phyloP scores from a whole-genome alignment of 2,888 invertebrate genomes.

The Caenorhabditis sp. region DNA sequence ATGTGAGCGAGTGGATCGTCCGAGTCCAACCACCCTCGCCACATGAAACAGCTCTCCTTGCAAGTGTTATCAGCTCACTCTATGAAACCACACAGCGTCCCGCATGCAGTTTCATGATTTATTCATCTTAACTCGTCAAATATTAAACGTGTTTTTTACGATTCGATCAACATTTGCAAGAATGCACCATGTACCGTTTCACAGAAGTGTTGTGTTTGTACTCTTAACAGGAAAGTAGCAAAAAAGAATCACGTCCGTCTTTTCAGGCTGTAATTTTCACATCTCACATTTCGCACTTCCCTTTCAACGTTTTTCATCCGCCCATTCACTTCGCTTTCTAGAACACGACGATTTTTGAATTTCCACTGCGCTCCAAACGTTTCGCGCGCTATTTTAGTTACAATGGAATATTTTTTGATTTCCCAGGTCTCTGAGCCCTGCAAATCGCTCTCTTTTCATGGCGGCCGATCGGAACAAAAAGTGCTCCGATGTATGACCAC shows the following conservation, averaged over 20 bases:
- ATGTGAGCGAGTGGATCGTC: slow-evolving; percentile 18
- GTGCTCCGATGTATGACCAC: slow-evolving; percentile 16
- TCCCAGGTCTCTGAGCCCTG: slow-evolving; percentile 9
- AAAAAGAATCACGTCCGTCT: slow-evolving; percentile 27
- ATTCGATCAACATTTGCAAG: slow-evolving; percentile 26
- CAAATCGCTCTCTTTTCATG: slow-evolving; percentile 2
- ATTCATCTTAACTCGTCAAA: slow-evolving; percentile 18
- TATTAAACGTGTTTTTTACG: slow-evolving; percentile 43
- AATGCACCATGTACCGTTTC: not conserved
- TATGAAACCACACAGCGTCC: slow-evolving; percentile 1
- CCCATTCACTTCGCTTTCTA: not conserved
- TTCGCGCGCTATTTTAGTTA: slow-evolving; percentile 37
- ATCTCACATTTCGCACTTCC: slow-evolving; percentile 45
- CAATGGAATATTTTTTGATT: slow-evolving; percentile 19
- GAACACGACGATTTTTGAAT: slow-evolving; percentile 36
- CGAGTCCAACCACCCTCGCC: slow-evolving; percentile 8
- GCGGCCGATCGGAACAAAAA: slow-evolving; percentile 17
- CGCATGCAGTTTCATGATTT: slow-evolving; percentile 19
- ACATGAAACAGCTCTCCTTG: not conserved
- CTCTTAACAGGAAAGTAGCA: not conserved
- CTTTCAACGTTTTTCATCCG: slow-evolving; percentile 14
- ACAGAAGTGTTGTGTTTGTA: slow-evolving; percentile 7
- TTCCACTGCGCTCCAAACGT: slow-evolving; percentile 15
- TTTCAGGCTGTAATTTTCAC: slow-evolving; percentile 48
- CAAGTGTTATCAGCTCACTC: slow-evolving; percentile 42